Percentiles rank a stretch among this genome's conserved stretches.
Conservation (phyloP, 2,888 invertebrate species). For the Lycaena phlaeas region DNA sequence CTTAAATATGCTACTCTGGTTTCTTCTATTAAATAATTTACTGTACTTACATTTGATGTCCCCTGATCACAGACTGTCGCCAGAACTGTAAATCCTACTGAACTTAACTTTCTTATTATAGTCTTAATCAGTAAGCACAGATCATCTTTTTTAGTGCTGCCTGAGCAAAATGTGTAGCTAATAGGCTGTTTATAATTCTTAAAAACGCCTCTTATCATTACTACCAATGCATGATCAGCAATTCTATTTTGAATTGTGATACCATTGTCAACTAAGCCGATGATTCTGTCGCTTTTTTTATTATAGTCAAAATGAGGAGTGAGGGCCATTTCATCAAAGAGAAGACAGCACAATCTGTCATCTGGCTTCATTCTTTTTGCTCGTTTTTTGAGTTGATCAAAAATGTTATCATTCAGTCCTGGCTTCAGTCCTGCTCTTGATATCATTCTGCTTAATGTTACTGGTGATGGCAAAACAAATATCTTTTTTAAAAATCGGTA, state of each 20-base stretch:
- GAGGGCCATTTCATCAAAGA: slow-evolving; percentile 10
- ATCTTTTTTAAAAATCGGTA: slow-evolving; percentile 14
- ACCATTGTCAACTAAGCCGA: slow-evolving; percentile 13
- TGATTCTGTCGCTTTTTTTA: slow-evolving; percentile 12
- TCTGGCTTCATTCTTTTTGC: slow-evolving; percentile 10
- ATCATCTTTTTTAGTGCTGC: slow-evolving; percentile 6
- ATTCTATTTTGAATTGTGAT: slow-evolving; percentile 1
- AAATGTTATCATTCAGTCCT: slow-evolving; percentile 18
- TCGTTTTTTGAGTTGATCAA: slow-evolving; percentile 13
- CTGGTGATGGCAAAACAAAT: slow-evolving; percentile 16
- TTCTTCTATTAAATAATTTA: too few species aligned
- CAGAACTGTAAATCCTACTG: too few species aligned
- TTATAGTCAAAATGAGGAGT: slow-evolving; percentile 13
- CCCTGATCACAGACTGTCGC: slow-evolving; percentile 19
- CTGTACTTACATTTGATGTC: slow-evolving; percentile 12
- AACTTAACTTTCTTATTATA: too few species aligned
- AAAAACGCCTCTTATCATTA: slow-evolving; percentile 15
- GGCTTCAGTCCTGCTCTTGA: slow-evolving; percentile 12
- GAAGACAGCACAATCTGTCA: slow-evolving; percentile 7
- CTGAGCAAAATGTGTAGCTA: slow-evolving; percentile 13
- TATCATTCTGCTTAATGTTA: slow-evolving; percentile 15
- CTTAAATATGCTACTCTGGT: too few species aligned
- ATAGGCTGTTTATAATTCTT: slow-evolving; percentile 15
- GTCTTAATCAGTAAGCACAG: background rate
- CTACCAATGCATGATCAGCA: slow-evolving; percentile 15